phyloP scores from a whole-genome alignment of 1,140 invertebrate genomes.

The Apis laboriosa region DNA sequence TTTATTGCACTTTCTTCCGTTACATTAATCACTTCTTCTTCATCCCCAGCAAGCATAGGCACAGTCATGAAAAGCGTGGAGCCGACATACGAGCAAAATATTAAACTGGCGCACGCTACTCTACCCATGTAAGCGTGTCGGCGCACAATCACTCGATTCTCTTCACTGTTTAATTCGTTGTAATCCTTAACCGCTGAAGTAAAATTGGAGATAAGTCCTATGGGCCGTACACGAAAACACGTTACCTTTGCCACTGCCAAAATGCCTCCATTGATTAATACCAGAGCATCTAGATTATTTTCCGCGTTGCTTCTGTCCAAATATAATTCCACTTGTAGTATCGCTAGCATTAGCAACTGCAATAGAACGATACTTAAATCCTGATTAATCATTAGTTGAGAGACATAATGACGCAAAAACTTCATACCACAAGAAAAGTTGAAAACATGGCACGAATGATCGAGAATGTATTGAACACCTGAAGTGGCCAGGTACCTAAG shows the following conservation, averaged over 20 bases:
- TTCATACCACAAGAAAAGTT: background rate
- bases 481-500: slow-evolving; percentile 56
- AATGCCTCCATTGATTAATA: slow-evolving; percentile 12
- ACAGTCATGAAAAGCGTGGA: background rate
- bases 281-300: slow-evolving; percentile 27
- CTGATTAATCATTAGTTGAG: background rate
- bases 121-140: slow-evolving; percentile 31
- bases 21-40: background rate
- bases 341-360: slow-evolving; percentile 4
- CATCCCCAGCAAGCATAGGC: background rate
- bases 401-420: background rate
- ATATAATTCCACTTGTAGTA: slow-evolving; percentile 22
- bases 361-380: background rate
- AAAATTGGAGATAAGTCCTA: slow-evolving; percentile 36
- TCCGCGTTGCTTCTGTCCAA: slow-evolving; percentile 25
- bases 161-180: background rate
- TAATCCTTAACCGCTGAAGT: slow-evolving; percentile 40
- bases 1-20: background rate
- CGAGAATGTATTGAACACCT: slow-evolving; percentile 15
- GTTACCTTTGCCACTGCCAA: slow-evolving; percentile 29
- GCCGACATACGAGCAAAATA: slow-evolving; percentile 33
- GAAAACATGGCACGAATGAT: slow-evolving; percentile 6
- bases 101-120: background rate
- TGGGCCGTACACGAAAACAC: slow-evolving; percentile 15
- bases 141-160: slow-evolving; percentile 25